Base-by-base conservation (phyloP, 2,797 vertebrate species). In the Spatula clypeata region DNA sequence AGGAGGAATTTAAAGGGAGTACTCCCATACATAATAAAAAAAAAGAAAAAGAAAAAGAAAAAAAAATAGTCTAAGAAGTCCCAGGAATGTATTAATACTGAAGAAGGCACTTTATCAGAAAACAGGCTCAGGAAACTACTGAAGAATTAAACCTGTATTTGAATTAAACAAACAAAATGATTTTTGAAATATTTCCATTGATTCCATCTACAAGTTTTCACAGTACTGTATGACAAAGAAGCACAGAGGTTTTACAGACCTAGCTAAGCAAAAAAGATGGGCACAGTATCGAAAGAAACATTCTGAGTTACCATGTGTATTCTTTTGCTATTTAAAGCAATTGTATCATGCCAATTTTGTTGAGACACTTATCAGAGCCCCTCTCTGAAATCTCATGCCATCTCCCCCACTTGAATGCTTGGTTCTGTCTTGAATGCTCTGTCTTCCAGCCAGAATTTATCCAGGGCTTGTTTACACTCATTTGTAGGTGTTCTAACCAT, bases 311-410 rank as follows among this genome's bases (percentile, higher is more conserved):
- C 11, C 1, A 1, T 2, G 2, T 27, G 40, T 26, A 71, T 69
- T 20, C 49, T 81, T 88, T 29, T 42, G 6, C 45, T 76, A 51
- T 61, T 83, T 70, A 76, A 81, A 71, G 64, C 20, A 93, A 85
- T 16, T 34, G 4, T 24, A 80, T 19, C 27, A 11, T 14, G 65
- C 2, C 34, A 21, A 17, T 60, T 79, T 36, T 81, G 32, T 47
- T 69, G n/a, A 2, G 5, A 45, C 66, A 18, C 42, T 53, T 51
- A 47, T 75, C 27, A 55, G 32, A 40, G 5, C 11, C 24, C 11
- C 31, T 64, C n/a, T 79, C 72, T 0, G 0, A 81, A 81, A 87
- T 34, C 23, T 72, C 26, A 1, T 0, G 26, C 42, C 29, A 9
- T 12, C 21, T 4, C 0, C 1, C 6, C 38, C 20, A 72, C 27